These are phyloP conservation scores for Drosophila paucipuncta DNA, from an alignment of 2,888 invertebrate species.

Conservation along the genomic window DNA sequence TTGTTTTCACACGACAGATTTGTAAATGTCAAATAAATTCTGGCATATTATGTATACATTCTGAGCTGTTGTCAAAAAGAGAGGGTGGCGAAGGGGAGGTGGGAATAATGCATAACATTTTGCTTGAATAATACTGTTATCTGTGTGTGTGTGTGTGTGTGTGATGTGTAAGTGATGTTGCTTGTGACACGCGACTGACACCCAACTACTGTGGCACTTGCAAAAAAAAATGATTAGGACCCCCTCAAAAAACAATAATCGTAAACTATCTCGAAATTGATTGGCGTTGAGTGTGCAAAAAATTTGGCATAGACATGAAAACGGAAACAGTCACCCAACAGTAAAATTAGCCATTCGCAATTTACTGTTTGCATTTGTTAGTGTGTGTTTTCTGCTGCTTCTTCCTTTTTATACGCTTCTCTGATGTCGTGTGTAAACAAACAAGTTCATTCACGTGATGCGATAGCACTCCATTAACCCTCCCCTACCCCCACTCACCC, in stretches of 20 bases:
- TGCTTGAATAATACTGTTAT: not conserved
- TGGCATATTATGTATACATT: slow-evolving; percentile 59
- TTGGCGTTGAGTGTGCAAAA: slow-evolving; percentile 74
- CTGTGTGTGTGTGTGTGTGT: not conserved
- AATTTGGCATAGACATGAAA: slow-evolving; percentile 67
- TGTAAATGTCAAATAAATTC: slow-evolving; percentile 71
- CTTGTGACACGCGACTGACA: slow-evolving; percentile 65
- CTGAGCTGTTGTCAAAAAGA: not conserved
- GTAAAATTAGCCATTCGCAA: slow-evolving; percentile 27
- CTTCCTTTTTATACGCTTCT: slow-evolving; percentile 18
- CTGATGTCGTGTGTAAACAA: slow-evolving; percentile 63
- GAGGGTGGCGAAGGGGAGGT: slow-evolving; percentile 7
- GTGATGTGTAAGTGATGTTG: slow-evolving; percentile 34
- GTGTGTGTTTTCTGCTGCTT: slow-evolving; percentile 16
- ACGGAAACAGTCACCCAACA: slow-evolving; percentile 40
- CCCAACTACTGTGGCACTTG: slow-evolving; percentile 36
- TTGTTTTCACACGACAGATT: slow-evolving; percentile 78
- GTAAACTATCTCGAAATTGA: slow-evolving; percentile 72
- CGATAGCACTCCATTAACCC: slow-evolving; percentile 16
- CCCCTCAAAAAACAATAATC: slow-evolving; percentile 66
- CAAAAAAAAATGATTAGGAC: slow-evolving; percentile 12
- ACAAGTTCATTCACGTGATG: slow-evolving; percentile 73
- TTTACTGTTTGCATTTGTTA: slow-evolving; percentile 10
- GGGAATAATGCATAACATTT: slow-evolving; percentile 40
- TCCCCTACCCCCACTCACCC: not conserved